A percentile compares a stretch with the other conserved stretches of the same genome.
Conservation (phyloP, 2,888 invertebrate species). For the Oconnorella tubifera region DNA sequence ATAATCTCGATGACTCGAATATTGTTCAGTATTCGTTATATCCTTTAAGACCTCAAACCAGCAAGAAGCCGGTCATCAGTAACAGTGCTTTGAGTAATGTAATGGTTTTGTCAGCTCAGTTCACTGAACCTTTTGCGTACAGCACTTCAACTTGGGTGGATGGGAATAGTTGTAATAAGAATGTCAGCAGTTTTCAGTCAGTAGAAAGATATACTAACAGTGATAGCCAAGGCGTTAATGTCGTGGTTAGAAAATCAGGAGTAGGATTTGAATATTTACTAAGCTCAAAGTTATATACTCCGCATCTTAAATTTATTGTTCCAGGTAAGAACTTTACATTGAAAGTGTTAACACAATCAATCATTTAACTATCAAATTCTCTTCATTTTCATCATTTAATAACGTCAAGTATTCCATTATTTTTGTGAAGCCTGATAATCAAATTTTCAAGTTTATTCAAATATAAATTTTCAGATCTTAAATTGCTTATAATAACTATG, state of each 20-base stretch:
- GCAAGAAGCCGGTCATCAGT: background rate
- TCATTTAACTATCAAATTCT: no score
- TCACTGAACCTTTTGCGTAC: slow-evolving; percentile 44
- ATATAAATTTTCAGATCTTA: no score
- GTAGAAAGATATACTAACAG: no score
- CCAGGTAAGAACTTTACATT: no score
- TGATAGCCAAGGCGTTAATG: background rate
- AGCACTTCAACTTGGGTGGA: slow-evolving; percentile 29
- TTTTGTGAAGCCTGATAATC: no score
- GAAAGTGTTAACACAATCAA: no score
- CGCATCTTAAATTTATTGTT: background rate
- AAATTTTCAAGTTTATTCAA: no score
- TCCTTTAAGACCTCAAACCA: background rate
- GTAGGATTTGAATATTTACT: background rate
- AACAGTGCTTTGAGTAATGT: background rate
- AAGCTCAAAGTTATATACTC: background rate
- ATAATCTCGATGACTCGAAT: background rate
- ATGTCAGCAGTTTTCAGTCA: slow-evolving; percentile 16
- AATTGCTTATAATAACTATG: no score
- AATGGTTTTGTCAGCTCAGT: slow-evolving; percentile 33
- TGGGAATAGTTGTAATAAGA: slow-evolving; percentile 24
- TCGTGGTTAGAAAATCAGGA: background rate
- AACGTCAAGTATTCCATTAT: no score
- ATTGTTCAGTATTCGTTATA: background rate
- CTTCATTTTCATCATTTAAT: no score